Evolutionary conservation across 2,888 invertebrate genomes (phyloP).

Genomic region (Lasius fuliginosus): DNA sequence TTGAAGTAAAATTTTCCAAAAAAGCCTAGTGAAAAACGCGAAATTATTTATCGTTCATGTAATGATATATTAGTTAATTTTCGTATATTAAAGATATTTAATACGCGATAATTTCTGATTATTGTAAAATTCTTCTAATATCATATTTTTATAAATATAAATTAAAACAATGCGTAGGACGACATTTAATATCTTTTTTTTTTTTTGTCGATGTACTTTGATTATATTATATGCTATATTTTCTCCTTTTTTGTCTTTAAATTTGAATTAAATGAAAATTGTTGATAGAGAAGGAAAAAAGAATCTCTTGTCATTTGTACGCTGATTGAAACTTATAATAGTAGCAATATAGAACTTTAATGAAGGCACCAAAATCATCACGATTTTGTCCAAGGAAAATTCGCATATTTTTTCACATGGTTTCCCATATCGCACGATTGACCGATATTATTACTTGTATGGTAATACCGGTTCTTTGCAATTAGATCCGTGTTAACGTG

Average conservation of each 20-base stretch:
- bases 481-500: constrained; percentile 2
- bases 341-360: neutral
- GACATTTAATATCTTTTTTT: neutral
- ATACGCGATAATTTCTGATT: constrained; percentile 4
- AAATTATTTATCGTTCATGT: neutral
- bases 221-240: neutral
- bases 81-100: neutral
- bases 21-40: neutral
- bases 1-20: neutral
- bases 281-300: neutral
- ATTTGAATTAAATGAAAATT: constrained; percentile 8
- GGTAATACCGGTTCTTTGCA: constrained; percentile 9
- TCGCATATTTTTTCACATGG: neutral
- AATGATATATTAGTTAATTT: constrained; percentile 1
- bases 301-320: neutral
- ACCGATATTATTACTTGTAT: neutral
- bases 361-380: neutral
- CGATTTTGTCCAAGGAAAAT: neutral
- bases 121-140: neutral
- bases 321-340: neutral
- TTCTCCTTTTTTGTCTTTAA: neutral
- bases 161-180: neutral
- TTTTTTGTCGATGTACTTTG: neutral
- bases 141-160: constrained; percentile 1
- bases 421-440: neutral